Conservation (phyloP, 2,888 invertebrate genomes). For the Volucella inflata region DNA sequence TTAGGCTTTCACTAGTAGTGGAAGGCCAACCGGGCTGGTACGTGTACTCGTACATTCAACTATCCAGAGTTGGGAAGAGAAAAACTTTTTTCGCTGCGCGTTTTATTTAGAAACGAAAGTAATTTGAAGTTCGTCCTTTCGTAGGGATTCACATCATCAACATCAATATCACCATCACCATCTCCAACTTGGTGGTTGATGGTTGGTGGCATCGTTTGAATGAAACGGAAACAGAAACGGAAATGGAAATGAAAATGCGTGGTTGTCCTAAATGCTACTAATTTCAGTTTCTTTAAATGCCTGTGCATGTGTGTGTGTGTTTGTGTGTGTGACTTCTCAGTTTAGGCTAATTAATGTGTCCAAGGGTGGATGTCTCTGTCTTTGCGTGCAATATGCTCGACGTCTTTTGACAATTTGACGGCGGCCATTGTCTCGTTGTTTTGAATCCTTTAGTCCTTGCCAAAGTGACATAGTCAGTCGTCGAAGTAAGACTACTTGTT, state of each 20-base stretch:
- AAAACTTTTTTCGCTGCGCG: conserved; percentile 1
- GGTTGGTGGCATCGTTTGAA: not conserved
- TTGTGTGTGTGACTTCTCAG: conserved; percentile 40
- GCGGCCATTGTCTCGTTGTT: not conserved
- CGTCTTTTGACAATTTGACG: conserved; percentile 36
- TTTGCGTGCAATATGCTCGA: conserved; percentile 10
- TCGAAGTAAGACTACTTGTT: no score
- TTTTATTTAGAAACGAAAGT: conserved; percentile 27
- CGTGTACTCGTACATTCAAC: conserved; percentile 48
- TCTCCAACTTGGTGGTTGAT: not conserved
- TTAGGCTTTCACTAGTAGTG: conserved; percentile 20
- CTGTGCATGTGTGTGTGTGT: conserved; percentile 56
- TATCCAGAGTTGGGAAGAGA: conserved; percentile 21
- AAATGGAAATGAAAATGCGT: conserved; percentile 46
- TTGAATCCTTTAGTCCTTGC: conserved; percentile 45
- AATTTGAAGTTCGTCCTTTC: conserved; percentile 51
- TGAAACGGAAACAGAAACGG: not conserved
- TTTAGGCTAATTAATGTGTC: conserved; percentile 58
- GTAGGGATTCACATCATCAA: not conserved
- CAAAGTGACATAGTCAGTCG: not conserved
- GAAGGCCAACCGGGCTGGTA: not conserved
- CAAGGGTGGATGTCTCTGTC: conserved; percentile 21
- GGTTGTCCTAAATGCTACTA: conserved; percentile 45
- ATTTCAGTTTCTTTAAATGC: conserved; percentile 59
- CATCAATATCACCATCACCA: no score